Evolutionary conservation across 2,888 invertebrate genomes (phyloP), one percentile per base, ranked within the genome.

Genomic region (Polietes domitor): DNA sequence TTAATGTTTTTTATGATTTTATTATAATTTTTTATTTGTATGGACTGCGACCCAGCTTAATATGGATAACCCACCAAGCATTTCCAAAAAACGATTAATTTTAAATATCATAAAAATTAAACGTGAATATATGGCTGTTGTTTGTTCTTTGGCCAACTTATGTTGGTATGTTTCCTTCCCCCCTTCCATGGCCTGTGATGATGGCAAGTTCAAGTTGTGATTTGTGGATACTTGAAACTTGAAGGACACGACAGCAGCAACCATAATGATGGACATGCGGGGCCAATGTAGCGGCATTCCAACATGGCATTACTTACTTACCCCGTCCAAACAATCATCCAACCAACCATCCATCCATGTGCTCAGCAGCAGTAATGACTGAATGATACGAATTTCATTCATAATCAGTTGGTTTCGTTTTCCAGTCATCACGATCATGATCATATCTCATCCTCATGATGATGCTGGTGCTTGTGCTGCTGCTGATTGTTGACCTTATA

Each of bases 401-500:
- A 58, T n/a, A n/a, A n/a, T 53, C 17, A 17, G 19, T 19, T 53
- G 53, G 53, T 10, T n/a, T 21, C 10, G 53, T 61, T 61, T 24
- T 2, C 3, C 28, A 17, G 9, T 61, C 61, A 28, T 61, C n/a
- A 58, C 2, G 0, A 61, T 19, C 21, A 74, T 63, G 10, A 76
- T 53, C 21, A 10, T 63, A 63, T 63, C 6, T 32, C 50, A 65
- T 32, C 32, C 4, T 32, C 37, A 37, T 37, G 37, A 37, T 63
- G 0, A 61, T 28, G 15, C 28, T 47, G 2, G n/a, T 7, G 15
- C 37, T 68, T 55, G 37, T 61, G 24, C 37, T 26, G 26, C 26
- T 26, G 28, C 32, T 63, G 50, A 71, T 77, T 72, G 77, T 72
- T 77, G 71, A 77, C 77, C 77, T 77, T 77, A 71, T 63, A 71